Percentiles rank a stretch among this genome's conserved stretches.
Conservation (phyloP, 2,113 vertebrate genomes). For the Dasyurus viverrinus region DNA sequence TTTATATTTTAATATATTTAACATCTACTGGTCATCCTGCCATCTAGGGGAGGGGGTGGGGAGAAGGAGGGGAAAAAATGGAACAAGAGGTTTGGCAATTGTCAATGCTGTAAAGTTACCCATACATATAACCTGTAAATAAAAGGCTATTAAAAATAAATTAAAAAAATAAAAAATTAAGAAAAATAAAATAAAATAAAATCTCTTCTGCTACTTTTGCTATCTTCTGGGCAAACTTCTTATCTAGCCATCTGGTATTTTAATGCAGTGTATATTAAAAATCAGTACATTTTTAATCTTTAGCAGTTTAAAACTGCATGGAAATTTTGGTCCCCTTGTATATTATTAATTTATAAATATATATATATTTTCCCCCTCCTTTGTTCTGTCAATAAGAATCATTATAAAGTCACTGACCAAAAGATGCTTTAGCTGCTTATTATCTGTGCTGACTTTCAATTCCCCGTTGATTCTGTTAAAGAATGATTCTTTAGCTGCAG, state of each 20-base stretch:
- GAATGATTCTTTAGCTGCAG: background rate
- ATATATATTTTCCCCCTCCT: slow-evolving; percentile 41
- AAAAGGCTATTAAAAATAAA: too few relatives aligned
- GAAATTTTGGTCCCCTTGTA: background rate
- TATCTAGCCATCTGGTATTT: background rate
- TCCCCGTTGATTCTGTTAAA: slow-evolving; percentile 41
- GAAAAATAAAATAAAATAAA: too few relatives aligned
- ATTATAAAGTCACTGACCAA: slow-evolving; percentile 20
- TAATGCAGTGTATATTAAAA: background rate
- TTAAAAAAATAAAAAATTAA: too few relatives aligned
- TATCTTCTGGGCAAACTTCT: background rate
- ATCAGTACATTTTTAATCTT: background rate
- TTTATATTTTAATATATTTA: too few relatives aligned
- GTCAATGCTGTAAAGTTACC: too few relatives aligned
- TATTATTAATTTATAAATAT: slow-evolving; percentile 16
- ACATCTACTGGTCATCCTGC: too few relatives aligned
- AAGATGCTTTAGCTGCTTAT: slow-evolving; percentile 4
- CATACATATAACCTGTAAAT: too few relatives aligned
- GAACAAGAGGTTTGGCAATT: too few relatives aligned
- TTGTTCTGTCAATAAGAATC: background rate
- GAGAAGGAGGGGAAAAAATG: too few relatives aligned
- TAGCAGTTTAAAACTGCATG: background rate
- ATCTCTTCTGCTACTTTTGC: background rate
- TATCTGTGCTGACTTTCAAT: background rate
- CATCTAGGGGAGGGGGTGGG: too few relatives aligned